Base-by-base conservation (phyloP, 2,888 invertebrate species). In the Rapana venosa region DNA sequence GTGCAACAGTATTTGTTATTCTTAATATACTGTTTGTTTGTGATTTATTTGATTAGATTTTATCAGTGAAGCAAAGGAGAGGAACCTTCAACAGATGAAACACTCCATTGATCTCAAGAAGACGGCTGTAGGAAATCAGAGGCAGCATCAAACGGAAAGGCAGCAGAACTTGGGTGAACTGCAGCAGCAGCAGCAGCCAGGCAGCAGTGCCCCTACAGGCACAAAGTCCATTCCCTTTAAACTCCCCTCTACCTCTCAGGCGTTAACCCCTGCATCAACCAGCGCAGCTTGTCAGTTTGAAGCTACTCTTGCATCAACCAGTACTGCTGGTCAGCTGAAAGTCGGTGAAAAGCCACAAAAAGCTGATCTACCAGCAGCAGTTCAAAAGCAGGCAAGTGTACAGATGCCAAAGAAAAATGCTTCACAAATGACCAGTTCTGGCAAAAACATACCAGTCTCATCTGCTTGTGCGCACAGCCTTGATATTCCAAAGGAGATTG, bases 101-200 rank as follows among this genome's bases (percentile, higher is more conserved):
- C 26, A 36, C 13, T 47, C 32, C 36, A 15, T 30, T 58, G 86
- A 66, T 35, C 22, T 66, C 32, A 32, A 86, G 22, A 17, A 17
- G 15, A 22, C 35, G 11, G 1, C 47, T 32, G 32, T 35, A 66
- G 86, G 61, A 56, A 66, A 86, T 5, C 4, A 13, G 15, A 32
- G 81, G 8, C 81, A 36, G 81, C 81, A 81, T 32, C 26, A 22
- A 26, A 26, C 17, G 2, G 6, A 17, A 66, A 17, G 26, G 81
- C 79, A 79, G 26, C 74, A 74, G n/a, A 74, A 74, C 26, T 61
- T 61, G 61, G 74, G 74, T 74, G n/a, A 47, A 47, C 2, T n/a
- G 26, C 30, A 79, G 61, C 61, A 47, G 17, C 36, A 81, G 81
- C 81, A 83, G 81, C 81, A 83, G 22, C 81, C 81, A 83, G 81